Conservation (phyloP, 1,140 invertebrate genomes). For the Bicyclus anynana region DNA sequence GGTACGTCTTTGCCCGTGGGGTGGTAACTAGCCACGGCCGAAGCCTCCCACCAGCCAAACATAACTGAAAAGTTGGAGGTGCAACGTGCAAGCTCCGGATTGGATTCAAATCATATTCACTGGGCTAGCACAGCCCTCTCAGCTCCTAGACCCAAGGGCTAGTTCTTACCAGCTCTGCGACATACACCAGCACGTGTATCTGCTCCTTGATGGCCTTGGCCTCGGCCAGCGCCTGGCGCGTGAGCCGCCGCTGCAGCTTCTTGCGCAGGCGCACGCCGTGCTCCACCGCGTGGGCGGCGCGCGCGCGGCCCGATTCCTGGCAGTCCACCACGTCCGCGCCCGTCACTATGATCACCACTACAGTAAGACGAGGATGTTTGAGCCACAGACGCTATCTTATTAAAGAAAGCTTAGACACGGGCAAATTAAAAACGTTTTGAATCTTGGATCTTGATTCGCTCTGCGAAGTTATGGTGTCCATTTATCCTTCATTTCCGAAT, state of each 20-base stretch:
- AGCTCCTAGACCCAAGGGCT: neutral
- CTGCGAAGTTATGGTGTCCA: no score
- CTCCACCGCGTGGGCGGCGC: constrained; percentile 83
- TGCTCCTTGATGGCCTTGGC: constrained; percentile 88
- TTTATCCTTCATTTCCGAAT: no score
- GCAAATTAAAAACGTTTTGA: no score
- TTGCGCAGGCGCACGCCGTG: constrained; percentile 85
- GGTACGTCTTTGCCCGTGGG: no score
- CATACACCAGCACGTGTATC: constrained; percentile 85
- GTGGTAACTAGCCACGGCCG: no score
- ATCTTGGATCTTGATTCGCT: no score
- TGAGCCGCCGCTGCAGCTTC: constrained; percentile 84
- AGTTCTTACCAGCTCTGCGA: constrained; percentile 83
- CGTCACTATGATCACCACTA: constrained; percentile 69
- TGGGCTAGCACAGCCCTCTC: no score
- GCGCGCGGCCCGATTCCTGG: constrained; percentile 56
- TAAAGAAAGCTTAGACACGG: no score
- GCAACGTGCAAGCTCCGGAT: no score
- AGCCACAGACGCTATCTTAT: neutral
- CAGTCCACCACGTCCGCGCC: constrained; percentile 42
- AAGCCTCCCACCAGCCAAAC: no score
- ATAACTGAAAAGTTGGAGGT: no score
- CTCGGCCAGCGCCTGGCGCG: constrained; percentile 85
- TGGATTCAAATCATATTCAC: no score
- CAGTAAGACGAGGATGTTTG: constrained; percentile 16